Conservation (phyloP, 1,140 invertebrate genomes). For the Micrasema longulum region DNA sequence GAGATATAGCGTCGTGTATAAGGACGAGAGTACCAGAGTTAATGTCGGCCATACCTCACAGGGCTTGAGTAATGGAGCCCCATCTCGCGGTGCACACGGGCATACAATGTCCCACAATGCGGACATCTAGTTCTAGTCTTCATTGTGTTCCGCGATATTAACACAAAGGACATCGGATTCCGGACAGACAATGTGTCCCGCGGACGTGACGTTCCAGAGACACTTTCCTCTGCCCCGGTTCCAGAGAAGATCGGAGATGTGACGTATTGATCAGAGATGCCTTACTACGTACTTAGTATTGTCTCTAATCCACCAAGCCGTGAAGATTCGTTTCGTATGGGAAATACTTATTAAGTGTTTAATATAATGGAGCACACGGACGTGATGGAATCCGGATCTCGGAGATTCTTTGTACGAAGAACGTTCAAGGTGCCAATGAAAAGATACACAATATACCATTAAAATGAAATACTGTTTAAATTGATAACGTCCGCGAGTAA, state of each 20-base stretch:
- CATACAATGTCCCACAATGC: conserved; percentile 22
- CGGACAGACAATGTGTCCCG: conserved; percentile 31
- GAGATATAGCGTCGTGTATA: conserved; percentile 38
- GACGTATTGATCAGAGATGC: conserved; percentile 38
- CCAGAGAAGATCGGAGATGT: conserved; percentile 2
- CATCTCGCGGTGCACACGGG: conserved; percentile 20
- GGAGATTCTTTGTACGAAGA: too few species aligned
- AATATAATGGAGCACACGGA: conserved; percentile 12
- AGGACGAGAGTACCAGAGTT: too few species aligned
- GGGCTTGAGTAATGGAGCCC: conserved; percentile 37
- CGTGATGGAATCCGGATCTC: conserved; percentile 15
- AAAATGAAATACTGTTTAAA: too few species aligned
- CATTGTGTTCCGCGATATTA: conserved; percentile 40
- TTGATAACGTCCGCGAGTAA: too few species aligned
- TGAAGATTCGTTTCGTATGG: conserved; percentile 29
- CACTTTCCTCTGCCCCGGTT: not conserved
- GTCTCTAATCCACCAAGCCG: conserved; percentile 20
- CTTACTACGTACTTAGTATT: not conserved
- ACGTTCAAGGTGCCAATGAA: too few species aligned
- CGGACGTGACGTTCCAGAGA: conserved; percentile 18
- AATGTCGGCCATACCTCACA: conserved; percentile 43
- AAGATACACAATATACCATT: too few species aligned
- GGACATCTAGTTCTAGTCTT: conserved; percentile 5
- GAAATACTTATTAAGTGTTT: conserved; percentile 24
- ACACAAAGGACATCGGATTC: conserved; percentile 44